Percentiles rank a stretch among this genome's conserved stretches.
Evolutionary conservation across 2,888 invertebrate species (phyloP).

Genomic region (Alcis repandata): DNA sequence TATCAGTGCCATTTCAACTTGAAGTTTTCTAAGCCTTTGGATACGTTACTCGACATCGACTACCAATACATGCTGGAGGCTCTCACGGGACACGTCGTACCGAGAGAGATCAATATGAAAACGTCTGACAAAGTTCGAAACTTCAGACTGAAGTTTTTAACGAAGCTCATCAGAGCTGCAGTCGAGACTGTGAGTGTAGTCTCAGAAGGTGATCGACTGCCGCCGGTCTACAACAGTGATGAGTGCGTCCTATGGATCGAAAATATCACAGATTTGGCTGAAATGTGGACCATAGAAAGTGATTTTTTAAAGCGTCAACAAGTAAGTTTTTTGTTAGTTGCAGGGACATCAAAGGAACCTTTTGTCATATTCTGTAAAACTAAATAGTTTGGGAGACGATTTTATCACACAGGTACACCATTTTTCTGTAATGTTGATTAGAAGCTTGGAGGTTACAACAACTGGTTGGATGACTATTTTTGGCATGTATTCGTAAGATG

Average conservation of each 20-base stretch:
- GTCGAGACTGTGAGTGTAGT: slow-evolving; percentile 89
- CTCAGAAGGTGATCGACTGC: slow-evolving; percentile 83
- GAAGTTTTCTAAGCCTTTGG: slow-evolving; percentile 90
- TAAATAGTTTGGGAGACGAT: too few species aligned
- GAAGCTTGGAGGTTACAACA: too few species aligned
- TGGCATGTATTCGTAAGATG: too few species aligned
- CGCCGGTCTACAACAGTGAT: slow-evolving; percentile 70
- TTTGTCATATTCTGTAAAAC: too few species aligned
- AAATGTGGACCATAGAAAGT: slow-evolving; percentile 91
- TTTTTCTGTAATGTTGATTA: too few species aligned
- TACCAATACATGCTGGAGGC: slow-evolving; percentile 87
- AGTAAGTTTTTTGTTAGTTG: too few species aligned
- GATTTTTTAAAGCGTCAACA: slow-evolving; percentile 92
- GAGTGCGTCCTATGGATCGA: slow-evolving; percentile 89
- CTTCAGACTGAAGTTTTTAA: slow-evolving; percentile 90
- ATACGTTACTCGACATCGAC: slow-evolving; percentile 92
- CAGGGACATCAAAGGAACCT: too few species aligned
- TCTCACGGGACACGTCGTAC: slow-evolving; percentile 71
- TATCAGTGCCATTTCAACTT: slow-evolving; percentile 93
- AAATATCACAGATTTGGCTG: slow-evolving; percentile 89
- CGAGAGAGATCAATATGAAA: slow-evolving; percentile 87
- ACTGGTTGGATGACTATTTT: too few species aligned
- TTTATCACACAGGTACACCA: too few species aligned
- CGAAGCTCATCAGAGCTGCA: slow-evolving; percentile 90
- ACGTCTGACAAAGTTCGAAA: slow-evolving; percentile 90